These are phyloP conservation scores for Polypterus bichir DNA, from an alignment of 2,113 vertebrate species.

Conservation along the genomic window DNA sequence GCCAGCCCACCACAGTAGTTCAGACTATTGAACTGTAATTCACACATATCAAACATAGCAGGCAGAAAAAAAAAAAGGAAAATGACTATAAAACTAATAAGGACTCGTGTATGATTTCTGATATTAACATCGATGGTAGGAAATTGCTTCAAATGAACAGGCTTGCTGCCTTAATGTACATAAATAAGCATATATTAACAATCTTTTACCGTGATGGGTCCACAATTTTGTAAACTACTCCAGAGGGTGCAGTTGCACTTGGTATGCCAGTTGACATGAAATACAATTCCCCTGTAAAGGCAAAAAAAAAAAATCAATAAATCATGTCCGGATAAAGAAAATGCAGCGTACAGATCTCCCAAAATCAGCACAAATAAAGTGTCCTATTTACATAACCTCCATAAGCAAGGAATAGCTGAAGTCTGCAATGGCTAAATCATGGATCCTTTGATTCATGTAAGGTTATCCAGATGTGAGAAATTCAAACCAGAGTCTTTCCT, in stretches of 20 bases:
- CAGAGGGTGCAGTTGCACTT: constrained; percentile 61
- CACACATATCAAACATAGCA: no score
- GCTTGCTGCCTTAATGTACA: no score
- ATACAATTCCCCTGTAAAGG: constrained; percentile 73
- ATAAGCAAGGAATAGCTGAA: not conserved
- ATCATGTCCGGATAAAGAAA: no score
- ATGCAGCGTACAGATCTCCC: not conserved
- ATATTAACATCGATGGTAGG: no score
- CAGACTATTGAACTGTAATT: no score
- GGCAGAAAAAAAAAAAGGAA: no score
- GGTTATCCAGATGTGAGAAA: not conserved
- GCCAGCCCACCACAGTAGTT: no score
- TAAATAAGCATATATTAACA: no score
- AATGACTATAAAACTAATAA: no score
- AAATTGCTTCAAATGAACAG: no score
- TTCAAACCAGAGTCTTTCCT: not conserved
- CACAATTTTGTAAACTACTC: constrained; percentile 83
- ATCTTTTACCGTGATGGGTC: constrained; percentile 77
- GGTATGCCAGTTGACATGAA: constrained; percentile 82
- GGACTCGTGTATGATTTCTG: no score
- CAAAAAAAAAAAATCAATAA: not conserved
- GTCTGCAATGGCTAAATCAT: not conserved
- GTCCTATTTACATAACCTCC: not conserved
- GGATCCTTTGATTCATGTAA: not conserved
- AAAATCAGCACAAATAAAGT: not conserved